Base-by-base conservation (phyloP, 2,888 invertebrate species). In the Drosophila flavopinicola region DNA sequence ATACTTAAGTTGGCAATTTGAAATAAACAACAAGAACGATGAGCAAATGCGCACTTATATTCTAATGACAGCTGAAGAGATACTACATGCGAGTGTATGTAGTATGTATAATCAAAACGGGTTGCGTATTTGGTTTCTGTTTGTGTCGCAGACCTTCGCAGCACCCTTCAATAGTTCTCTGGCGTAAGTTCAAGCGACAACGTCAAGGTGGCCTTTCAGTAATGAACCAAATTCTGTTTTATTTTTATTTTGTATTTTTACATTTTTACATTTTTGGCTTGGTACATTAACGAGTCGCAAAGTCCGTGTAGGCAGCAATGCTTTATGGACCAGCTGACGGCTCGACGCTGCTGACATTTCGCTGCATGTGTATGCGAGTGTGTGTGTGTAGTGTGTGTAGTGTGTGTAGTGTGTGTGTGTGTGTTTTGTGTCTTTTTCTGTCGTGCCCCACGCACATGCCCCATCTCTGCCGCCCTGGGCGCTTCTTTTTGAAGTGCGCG, bases 201-300 rank as follows among this genome's bases (percentile, higher is more conserved):
- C 85, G 83, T 83, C 85, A 83, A 83, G 82, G 82, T 85, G 75
- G 75, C 65, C 54, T 67, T 65, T 78, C 61, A 83, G 85, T 85
- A 79, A 83, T 83, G 82, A 83, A 85, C 79, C 78, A 83, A 85
- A 75, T 83, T 82, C 72, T 57, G 72, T 57, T 63, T 78, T 82
- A 79, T 80, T 85, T 80, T 84, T 73, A 76, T 54, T 65, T 63
- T 64, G 66, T 58, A 56, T 20, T 17, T 35, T 35, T 25, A n/a
- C n/a, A n/a, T n/a, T n/a, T 20, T 20, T 70, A 73, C 57, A 65
- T 65, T 63, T 72, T 58, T 59, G 45, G 60, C 67, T 63, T 72
- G 49, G 54, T 53, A 66, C 80, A 79, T 79, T 79, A 77, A 79
- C 64, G 72, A 9, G n/a, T n/a, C n/a, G 47, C 44, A 37, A 44